These are phyloP conservation scores for Spinibarbus caldwelli DNA, from an alignment of 2,797 vertebrate species.

Conservation along the genomic window DNA sequence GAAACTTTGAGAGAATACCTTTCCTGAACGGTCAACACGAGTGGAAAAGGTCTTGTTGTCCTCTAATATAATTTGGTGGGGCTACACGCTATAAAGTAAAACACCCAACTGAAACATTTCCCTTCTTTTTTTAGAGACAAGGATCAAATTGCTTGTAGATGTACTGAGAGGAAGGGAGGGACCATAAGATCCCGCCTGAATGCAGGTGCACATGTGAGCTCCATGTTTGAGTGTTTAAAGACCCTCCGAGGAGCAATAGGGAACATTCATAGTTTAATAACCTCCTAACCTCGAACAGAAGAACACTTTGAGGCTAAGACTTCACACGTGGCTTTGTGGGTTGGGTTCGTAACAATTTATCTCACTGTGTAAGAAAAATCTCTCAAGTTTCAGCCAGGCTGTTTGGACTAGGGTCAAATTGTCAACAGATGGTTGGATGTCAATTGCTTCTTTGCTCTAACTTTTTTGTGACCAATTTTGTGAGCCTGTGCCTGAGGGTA, in stretches of 20 bases:
- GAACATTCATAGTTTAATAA: constrained; percentile 54
- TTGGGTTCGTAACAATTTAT: constrained; percentile 38
- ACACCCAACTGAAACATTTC: constrained; percentile 16
- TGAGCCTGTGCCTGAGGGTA: not conserved
- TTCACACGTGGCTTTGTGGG: constrained; percentile 41
- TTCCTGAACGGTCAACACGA: constrained; percentile 37
- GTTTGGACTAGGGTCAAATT: constrained; percentile 51
- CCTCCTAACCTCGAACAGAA: constrained; percentile 51
- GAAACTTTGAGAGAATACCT: constrained; percentile 51
- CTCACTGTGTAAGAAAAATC: constrained; percentile 46
- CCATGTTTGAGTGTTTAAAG: constrained; percentile 33
- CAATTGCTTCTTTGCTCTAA: constrained; percentile 24
- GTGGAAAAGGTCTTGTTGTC: constrained; percentile 45
- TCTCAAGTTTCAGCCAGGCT: constrained; percentile 47
- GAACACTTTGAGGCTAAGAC: constrained; percentile 30
- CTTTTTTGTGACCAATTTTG: constrained; percentile 8
- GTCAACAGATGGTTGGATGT: constrained; percentile 50
- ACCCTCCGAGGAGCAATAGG: constrained; percentile 41
- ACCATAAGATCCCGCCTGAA: constrained; percentile 24
- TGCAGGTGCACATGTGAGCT: constrained; percentile 44
- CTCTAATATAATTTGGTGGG: constrained; percentile 8
- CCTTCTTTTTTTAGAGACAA: constrained; percentile 30
- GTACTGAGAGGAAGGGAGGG: constrained; percentile 35
- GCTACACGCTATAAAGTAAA: constrained; percentile 27
- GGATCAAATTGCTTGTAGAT: constrained; percentile 28